Percentiles rank a stretch among this genome's conserved stretches.
phyloP scores from a whole-genome alignment of 2,797 vertebrate species.

The Dicrostonyx torquatus region DNA sequence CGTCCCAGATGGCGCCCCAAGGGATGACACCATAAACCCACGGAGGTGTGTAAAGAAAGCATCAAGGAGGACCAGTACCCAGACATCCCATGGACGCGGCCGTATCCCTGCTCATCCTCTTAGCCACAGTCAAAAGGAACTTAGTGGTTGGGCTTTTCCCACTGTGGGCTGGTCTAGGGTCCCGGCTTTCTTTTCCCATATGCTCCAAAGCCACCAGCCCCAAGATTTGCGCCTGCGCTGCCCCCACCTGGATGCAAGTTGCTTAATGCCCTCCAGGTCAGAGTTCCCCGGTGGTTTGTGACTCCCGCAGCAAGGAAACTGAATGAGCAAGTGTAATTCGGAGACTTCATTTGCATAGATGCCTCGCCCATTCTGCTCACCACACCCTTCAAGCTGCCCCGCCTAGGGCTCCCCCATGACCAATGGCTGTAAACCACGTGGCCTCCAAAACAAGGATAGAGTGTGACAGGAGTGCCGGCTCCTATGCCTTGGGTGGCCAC shows the following conservation, averaged over 20 bases:
- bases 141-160: neutral
- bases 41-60: neutral
- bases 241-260: neutral
- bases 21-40: neutral
- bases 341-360: accelerated
- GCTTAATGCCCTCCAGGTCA: neutral
- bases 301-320: neutral
- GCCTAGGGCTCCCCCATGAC: neutral
- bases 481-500: accelerated
- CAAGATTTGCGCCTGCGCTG: neutral
- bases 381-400: neutral
- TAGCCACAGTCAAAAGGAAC: neutral
- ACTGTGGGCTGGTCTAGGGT: neutral
- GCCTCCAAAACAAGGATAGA: constrained; percentile 63
- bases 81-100: neutral
- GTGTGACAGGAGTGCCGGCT: no score
- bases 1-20: neutral
- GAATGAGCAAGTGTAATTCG: accelerated
- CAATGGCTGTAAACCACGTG: constrained; percentile 72
- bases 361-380: neutral
- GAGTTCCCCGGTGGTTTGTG: neutral
- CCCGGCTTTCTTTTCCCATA: neutral
- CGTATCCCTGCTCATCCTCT: neutral
- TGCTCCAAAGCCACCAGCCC: constrained; percentile 30
- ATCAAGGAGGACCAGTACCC: neutral